A percentile compares a stretch with the other conserved stretches of the same genome.
phyloP scores from a whole-genome alignment of 1,140 invertebrate genomes.

The Drosophila rufa region DNA sequence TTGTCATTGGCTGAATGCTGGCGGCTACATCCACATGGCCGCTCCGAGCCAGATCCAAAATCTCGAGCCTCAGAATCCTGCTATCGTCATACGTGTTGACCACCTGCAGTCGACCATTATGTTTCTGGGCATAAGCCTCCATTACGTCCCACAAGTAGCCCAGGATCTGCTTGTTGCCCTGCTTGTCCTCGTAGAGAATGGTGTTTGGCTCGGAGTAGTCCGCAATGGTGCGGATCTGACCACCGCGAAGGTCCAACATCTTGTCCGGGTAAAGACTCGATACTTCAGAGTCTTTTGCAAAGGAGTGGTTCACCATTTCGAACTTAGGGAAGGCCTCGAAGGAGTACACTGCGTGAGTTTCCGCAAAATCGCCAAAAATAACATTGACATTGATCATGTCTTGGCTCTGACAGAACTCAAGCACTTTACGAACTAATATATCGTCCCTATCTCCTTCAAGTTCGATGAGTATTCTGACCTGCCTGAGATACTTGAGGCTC shows the following conservation, averaged over 20 bases:
- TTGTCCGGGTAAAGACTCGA: slow-evolving; percentile 50
- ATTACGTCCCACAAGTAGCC: slow-evolving; percentile 68
- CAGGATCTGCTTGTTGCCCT: slow-evolving; percentile 26
- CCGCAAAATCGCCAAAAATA: slow-evolving; percentile 27
- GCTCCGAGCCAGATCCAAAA: slow-evolving; percentile 40
- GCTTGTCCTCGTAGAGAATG: slow-evolving; percentile 43
- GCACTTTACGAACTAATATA: slow-evolving; percentile 5
- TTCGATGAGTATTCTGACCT: slow-evolving; percentile 56
- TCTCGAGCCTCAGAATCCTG: slow-evolving; percentile 38
- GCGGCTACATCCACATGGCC: slow-evolving; percentile 50
- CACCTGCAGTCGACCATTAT: slow-evolving; percentile 45
- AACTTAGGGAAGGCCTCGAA: slow-evolving; percentile 44
- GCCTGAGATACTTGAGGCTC: slow-evolving; percentile 36
- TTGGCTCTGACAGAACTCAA: slow-evolving; percentile 32
- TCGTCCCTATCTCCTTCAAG: slow-evolving; percentile 16
- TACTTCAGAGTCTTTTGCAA: neutral
- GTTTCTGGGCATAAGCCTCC: slow-evolving; percentile 32
- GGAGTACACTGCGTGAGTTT: slow-evolving; percentile 20
- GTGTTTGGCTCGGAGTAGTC: slow-evolving; percentile 69
- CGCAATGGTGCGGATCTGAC: slow-evolving; percentile 44
- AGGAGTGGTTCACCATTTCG: slow-evolving; percentile 10
- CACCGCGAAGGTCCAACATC: slow-evolving; percentile 26
- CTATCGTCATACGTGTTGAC: slow-evolving; percentile 9
- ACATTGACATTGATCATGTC: slow-evolving; percentile 48
- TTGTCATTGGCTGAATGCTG: slow-evolving; percentile 55